Percentiles rank a stretch among this genome's conserved stretches.
Evolutionary conservation across 2,797 vertebrate genomes (phyloP).

Genomic region (Chanos chanos): DNA sequence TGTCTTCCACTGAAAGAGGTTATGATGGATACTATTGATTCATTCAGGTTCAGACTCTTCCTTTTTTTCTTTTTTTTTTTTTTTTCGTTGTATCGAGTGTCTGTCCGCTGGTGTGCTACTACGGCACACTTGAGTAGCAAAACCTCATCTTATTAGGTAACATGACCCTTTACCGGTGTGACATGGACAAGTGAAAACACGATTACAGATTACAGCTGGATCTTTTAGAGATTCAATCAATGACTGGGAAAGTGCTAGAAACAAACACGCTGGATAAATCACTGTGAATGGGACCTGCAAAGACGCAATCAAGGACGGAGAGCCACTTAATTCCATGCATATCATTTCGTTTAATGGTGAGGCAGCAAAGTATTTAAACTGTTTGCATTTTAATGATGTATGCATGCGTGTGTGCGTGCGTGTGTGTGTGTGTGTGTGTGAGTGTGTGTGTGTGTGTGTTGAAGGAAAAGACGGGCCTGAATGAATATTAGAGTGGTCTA

Average conservation of each 20-base stretch:
- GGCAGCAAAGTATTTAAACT: constrained; percentile 18
- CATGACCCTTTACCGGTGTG: neutral
- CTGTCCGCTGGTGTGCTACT: neutral
- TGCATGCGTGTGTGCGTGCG: no score
- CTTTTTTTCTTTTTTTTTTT: constrained; percentile 12
- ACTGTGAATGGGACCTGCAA: constrained; percentile 10
- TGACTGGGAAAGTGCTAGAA: neutral
- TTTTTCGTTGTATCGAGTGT: constrained; percentile 36
- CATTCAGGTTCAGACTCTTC: constrained; percentile 32
- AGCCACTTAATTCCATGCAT: constrained; percentile 14
- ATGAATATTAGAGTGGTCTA: constrained; percentile 16
- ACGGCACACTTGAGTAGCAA: constrained; percentile 7
- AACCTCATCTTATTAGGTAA: constrained; percentile 24
- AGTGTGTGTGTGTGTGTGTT: constrained; percentile 5
- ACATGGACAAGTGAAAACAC: constrained; percentile 17
- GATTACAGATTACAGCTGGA: constrained; percentile 17
- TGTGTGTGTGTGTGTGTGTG: no score
- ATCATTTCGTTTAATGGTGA: constrained; percentile 29
- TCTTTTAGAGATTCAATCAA: constrained; percentile 36
- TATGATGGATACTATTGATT: constrained; percentile 38
- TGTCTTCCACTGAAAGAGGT: neutral
- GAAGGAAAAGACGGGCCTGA: constrained; percentile 20
- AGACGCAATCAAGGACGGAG: constrained; percentile 22
- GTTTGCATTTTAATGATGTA: constrained; percentile 32
- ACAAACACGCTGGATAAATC: constrained; percentile 1